Conservation (phyloP, 2,797 vertebrate genomes). For the Hydrolagus colliei region DNA sequence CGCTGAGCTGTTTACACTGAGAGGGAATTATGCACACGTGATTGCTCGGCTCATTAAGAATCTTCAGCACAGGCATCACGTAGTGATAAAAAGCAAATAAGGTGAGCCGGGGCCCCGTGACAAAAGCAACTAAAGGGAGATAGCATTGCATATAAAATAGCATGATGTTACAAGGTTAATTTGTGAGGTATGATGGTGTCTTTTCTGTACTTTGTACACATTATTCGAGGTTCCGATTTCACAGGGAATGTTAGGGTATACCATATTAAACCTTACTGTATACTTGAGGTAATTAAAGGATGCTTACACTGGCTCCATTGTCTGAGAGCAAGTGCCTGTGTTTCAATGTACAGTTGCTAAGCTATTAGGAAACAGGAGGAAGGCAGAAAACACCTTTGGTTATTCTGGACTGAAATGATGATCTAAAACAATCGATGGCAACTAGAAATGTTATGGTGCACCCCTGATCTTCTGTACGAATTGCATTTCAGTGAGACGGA, state of each 20-base stretch:
- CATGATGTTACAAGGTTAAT: conserved; percentile 16
- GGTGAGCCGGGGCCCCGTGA: conserved; percentile 18
- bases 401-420: not conserved
- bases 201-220: not conserved
- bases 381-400: not conserved
- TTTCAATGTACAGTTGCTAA: not conserved
- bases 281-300: not conserved
- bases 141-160: conserved; percentile 7
- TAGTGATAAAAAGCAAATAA: conserved; percentile 29
- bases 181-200: conserved; percentile 3
- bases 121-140: conserved; percentile 22
- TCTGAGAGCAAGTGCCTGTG: not conserved
- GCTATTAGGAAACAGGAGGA: not conserved
- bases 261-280: conserved; percentile 10
- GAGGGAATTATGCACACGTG: not conserved
- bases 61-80: not conserved
- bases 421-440: too few relatives aligned
- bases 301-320: not conserved
- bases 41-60: conserved; percentile 13
- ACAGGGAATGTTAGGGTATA: not conserved
- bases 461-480: too few relatives aligned
- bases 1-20: not conserved
- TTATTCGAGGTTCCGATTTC: not conserved
- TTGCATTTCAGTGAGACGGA: too few relatives aligned
- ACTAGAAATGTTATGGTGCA: too few relatives aligned